Conservation (phyloP, 2,113 vertebrate genomes). For the Fukomys damarensis region DNA sequence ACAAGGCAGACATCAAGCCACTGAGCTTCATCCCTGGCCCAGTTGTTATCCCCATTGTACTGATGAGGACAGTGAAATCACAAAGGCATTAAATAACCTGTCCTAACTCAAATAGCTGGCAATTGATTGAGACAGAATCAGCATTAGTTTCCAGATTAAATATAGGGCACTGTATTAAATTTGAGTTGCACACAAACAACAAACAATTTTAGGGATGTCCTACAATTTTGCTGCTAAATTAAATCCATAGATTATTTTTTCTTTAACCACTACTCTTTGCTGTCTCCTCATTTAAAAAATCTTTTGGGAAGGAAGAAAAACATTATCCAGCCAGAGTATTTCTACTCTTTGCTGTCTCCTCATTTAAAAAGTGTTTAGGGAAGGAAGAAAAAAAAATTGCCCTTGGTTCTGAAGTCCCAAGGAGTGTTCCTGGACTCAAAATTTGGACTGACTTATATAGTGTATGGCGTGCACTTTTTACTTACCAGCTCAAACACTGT, state of each 20-base stretch:
- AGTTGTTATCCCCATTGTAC: not conserved
- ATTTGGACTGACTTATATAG: not conserved
- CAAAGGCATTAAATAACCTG: not conserved
- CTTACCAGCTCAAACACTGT: slow-evolving; percentile 26
- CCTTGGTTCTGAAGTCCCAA: not conserved
- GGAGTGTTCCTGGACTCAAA: not conserved
- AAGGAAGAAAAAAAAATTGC: not conserved
- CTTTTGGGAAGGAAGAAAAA: not conserved
- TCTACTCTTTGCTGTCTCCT: not conserved
- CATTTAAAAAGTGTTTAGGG: not conserved
- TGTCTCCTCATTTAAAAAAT: not conserved
- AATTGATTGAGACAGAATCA: not conserved
- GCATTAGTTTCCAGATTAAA: not conserved
- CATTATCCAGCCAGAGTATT: not conserved
- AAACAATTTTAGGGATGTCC: not conserved
- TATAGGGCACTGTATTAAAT: not conserved
- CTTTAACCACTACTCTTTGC: not conserved
- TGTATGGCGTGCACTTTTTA: not conserved
- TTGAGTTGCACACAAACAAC: slow-evolving; percentile 9
- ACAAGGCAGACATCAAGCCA: too few species aligned
- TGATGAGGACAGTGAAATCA: not conserved
- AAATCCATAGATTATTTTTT: not conserved
- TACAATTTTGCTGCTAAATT: not conserved
- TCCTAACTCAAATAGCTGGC: not conserved
- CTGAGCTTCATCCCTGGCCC: too few species aligned